Percentiles rank a stretch among this genome's conserved stretches.
phyloP scores from a whole-genome alignment of 2,113 vertebrate genomes.

The Alosa alosa region DNA sequence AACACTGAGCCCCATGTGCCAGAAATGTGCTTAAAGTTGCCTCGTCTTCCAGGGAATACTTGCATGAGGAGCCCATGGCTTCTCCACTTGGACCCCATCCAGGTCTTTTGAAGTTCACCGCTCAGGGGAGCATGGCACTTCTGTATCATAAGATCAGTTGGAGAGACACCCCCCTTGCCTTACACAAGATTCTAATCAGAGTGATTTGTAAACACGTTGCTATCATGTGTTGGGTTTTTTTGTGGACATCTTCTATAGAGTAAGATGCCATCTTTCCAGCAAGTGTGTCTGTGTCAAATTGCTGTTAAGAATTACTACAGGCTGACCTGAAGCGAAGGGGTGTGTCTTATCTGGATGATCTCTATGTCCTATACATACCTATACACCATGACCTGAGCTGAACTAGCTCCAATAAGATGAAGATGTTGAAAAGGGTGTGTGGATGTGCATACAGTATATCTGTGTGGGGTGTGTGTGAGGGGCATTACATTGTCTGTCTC shows the following conservation, averaged over 20 bases:
- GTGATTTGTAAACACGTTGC: not conserved
- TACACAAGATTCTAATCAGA: not conserved
- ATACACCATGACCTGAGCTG: not conserved
- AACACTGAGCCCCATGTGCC: constrained; percentile 13
- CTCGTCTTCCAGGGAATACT: not conserved
- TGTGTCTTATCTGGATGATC: not conserved
- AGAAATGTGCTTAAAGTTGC: not conserved
- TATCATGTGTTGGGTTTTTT: not conserved
- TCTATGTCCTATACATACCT: not conserved
- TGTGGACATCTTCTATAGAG: not conserved
- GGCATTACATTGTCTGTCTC: not conserved
- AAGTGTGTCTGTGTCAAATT: not conserved
- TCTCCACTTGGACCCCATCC: not conserved
- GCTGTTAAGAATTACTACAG: not conserved
- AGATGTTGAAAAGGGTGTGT: not conserved
- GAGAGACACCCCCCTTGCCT: not conserved
- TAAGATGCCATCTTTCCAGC: not conserved
- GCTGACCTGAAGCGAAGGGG: not conserved
- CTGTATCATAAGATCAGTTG: not conserved
- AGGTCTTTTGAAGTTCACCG: not conserved
- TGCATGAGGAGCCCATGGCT: not conserved
- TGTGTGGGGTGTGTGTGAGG: not conserved
- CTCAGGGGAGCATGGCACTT: not conserved
- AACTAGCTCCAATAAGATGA: not conserved
- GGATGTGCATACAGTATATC: not conserved